Percentiles rank a stretch among this genome's conserved stretches.
Conservation (phyloP, 2,113 vertebrate species). For the Notiomystis cincta region DNA sequence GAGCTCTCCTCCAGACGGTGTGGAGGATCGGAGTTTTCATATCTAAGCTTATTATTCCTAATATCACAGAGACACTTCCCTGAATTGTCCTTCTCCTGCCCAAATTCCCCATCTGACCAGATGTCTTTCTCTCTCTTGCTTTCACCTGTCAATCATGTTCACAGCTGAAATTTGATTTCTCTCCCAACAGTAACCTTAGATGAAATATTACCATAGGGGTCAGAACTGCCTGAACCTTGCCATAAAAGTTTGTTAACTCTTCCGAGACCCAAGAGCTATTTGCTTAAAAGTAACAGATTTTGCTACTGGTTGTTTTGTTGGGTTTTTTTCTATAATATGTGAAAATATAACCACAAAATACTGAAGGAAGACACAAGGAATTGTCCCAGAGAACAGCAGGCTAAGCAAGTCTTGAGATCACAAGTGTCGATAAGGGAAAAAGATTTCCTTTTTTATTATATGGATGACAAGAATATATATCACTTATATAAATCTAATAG, state of each 20-base stretch:
- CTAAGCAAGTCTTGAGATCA: background rate
- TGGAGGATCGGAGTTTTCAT: slow-evolving; percentile 54
- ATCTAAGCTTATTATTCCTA: slow-evolving; percentile 73
- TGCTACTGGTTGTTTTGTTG: background rate
- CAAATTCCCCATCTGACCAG: slow-evolving; percentile 79
- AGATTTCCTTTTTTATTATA: background rate
- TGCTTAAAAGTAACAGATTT: slow-evolving; percentile 47
- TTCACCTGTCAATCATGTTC: slow-evolving; percentile 76
- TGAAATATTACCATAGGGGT: slow-evolving; percentile 77
- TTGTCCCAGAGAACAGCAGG: background rate
- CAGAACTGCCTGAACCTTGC: slow-evolving; percentile 69
- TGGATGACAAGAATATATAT: background rate
- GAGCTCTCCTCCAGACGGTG: background rate
- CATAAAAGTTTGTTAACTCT: slow-evolving; percentile 74
- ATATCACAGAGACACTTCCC: slow-evolving; percentile 65
- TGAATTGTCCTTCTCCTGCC: slow-evolving; percentile 79
- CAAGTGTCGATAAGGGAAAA: background rate
- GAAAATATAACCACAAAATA: background rate
- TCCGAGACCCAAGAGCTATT: slow-evolving; percentile 49
- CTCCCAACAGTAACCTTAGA: slow-evolving; percentile 77
- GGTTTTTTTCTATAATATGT: background rate
- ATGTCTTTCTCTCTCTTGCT: slow-evolving; percentile 69
- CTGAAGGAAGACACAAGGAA: background rate
- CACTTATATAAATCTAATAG: background rate
- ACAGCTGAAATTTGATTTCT: slow-evolving; percentile 79